Percentiles rank a stretch among this genome's conserved stretches.
Evolutionary conservation across 2,888 invertebrate genomes (phyloP).

Genomic region (Drosophila infuscata): DNA sequence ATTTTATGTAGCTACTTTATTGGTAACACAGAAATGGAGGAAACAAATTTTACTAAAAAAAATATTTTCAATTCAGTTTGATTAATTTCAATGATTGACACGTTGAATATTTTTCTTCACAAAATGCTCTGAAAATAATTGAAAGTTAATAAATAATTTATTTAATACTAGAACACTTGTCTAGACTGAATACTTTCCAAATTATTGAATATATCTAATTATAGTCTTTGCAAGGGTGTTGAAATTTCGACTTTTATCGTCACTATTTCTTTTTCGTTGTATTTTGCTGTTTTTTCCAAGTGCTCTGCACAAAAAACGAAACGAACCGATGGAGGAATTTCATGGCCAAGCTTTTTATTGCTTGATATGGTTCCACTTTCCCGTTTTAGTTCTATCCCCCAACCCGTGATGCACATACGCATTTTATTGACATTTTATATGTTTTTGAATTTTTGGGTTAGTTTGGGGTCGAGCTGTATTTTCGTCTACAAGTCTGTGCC

Average conservation of each 20-base stretch:
- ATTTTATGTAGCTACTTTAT: background rate
- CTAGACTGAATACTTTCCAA: background rate
- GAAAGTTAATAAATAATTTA: background rate
- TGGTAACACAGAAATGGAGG: background rate
- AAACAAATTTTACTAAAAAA: background rate
- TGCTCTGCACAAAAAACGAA: constrained; percentile 56
- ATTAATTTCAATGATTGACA: background rate
- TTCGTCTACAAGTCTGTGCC: constrained; percentile 18
- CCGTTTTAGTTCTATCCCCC: constrained; percentile 15
- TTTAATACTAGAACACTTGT: background rate
- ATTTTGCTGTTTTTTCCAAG: constrained; percentile 40
- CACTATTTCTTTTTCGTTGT: constrained; percentile 9
- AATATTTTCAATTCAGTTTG: background rate
- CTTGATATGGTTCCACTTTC: constrained; percentile 49
- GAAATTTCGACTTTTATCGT: constrained; percentile 1
- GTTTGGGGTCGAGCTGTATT: constrained; percentile 61
- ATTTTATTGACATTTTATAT: constrained; percentile 55
- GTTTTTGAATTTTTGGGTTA: constrained; percentile 69
- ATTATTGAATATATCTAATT: background rate
- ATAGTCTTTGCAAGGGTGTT: constrained; percentile 15
- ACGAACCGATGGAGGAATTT: constrained; percentile 49
- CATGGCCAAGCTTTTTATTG: constrained; percentile 69
- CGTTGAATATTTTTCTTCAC: background rate
- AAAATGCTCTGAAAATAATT: too few relatives aligned
- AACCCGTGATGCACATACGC: constrained; percentile 22